Percentiles rank a stretch among this genome's conserved stretches.
Conservation (phyloP, 1,140 invertebrate species). For the honey bee (Apis mellifera) region Amel_HAv3.1 CM009934.2:9543501-9544000, state of each 20-base stretch:
- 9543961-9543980: too few relatives aligned
- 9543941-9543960: too few relatives aligned
- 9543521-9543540: too few relatives aligned
- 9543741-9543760: conserved; percentile 46
- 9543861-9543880: not conserved
- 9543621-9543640: not conserved
- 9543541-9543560: conserved; percentile 29
- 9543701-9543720: not conserved
- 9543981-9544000: too few relatives aligned
- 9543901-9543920: not conserved
- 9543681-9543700: not conserved
- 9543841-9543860: not conserved
- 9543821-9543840: not conserved
- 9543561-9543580: conserved; percentile 24
- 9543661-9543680: conserved; percentile 45
- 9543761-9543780: conserved; percentile 30
- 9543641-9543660: conserved; percentile 46
- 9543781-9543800: not conserved
- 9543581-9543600: not conserved
- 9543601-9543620: conserved; percentile 1
- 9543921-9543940: too few relatives aligned
- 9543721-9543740: not conserved
- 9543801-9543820: not conserved
- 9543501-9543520: not conserved
- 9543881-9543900: not conserved